Conservation (phyloP, 2,113 vertebrate species). For the Polyodon spathula region DNA sequence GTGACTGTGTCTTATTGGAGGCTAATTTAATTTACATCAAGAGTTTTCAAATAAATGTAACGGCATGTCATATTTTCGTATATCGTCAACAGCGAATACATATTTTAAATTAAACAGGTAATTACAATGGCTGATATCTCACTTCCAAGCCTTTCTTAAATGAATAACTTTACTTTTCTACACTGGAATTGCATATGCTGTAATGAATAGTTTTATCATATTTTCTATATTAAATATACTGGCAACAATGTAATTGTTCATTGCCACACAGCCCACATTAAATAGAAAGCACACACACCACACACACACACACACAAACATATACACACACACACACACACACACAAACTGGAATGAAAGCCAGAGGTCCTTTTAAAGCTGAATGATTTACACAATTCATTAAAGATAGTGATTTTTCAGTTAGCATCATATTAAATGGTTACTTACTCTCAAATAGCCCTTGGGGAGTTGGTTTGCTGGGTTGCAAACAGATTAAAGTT, state of each 20-base stretch:
- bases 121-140: too few relatives aligned
- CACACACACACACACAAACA: constrained; percentile 17
- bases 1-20: too few relatives aligned
- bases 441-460: constrained; percentile 99
- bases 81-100: too few relatives aligned
- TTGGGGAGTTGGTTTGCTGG: constrained; percentile 93
- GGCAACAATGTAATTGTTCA: constrained; percentile 82
- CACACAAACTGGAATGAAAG: constrained; percentile 69
- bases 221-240: constrained; percentile 82
- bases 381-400: constrained; percentile 99
- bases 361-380: constrained; percentile 87
- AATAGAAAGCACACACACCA: constrained; percentile 64
- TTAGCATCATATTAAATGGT: constrained; percentile 99
- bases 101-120: too few relatives aligned
- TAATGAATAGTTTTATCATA: constrained; percentile 81
- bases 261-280: constrained; percentile 77
- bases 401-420: constrained; percentile 98
- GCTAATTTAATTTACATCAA: too few relatives aligned
- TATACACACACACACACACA: too few relatives aligned
- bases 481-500: constrained; percentile 99
- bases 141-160: too few relatives aligned
- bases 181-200: constrained; percentile 81
- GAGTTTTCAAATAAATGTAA: too few relatives aligned
- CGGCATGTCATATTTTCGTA: too few relatives aligned
- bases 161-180: too few relatives aligned